A percentile compares a stretch with the other conserved stretches of the same genome.
Conservation (phyloP, 2,888 invertebrate genomes). For the Agonopterix alstromeriana region DNA sequence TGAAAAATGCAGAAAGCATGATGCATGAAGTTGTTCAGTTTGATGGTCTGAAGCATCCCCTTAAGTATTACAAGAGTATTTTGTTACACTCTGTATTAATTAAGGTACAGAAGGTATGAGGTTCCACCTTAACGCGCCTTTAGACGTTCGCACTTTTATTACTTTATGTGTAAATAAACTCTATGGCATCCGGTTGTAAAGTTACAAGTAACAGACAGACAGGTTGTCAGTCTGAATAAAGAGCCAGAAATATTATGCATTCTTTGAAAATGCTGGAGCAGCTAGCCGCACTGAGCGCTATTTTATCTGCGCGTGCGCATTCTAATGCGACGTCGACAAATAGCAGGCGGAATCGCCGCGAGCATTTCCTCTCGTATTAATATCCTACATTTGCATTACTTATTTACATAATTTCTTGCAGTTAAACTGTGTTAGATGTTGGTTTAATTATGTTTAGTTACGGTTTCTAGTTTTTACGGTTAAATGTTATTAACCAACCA, state of each 20-base stretch:
- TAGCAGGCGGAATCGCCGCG: background rate
- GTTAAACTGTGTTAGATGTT: no score
- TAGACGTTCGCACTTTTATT: background rate
- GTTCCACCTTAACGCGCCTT: no score
- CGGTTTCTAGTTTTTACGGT: no score
- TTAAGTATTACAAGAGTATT: no score
- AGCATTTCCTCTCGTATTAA: conserved; percentile 1
- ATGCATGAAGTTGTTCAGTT: no score
- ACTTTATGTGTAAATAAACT: background rate
- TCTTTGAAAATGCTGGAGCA: background rate
- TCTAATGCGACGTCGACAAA: conserved; percentile 2
- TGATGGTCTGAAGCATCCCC: no score
- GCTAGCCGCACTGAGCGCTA: background rate
- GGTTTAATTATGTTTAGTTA: no score
- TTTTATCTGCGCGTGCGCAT: conserved; percentile 2
- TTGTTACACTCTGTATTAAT: no score
- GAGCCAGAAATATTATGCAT: no score
- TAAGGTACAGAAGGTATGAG: no score
- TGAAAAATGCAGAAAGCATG: no score
- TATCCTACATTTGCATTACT: conserved; percentile 1
- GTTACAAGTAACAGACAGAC: background rate
- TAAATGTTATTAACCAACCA: no score
- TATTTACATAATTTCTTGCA: background rate
- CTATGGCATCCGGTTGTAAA: background rate
- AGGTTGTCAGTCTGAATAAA: background rate